phyloP scores from a whole-genome alignment of 2,797 vertebrate genomes.

The Falco naumanni region DNA sequence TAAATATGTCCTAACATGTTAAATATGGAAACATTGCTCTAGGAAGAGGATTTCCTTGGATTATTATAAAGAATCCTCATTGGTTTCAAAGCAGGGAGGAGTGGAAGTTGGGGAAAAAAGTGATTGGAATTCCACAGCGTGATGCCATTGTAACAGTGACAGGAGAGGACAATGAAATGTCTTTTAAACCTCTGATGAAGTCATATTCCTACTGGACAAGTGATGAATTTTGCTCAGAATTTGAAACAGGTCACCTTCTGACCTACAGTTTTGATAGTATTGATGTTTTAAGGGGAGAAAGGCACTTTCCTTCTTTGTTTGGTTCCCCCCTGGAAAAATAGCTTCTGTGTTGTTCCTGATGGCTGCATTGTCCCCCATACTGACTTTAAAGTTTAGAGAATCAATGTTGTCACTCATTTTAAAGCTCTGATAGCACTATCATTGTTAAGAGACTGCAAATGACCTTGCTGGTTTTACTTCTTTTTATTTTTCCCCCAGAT shows the following conservation, averaged over 20 bases:
- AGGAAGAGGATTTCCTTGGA: not conserved
- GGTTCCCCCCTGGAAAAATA: not conserved
- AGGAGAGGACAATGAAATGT: not conserved
- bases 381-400: not conserved
- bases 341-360: not conserved
- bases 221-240: not conserved
- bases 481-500: not conserved
- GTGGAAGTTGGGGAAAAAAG: not conserved
- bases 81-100: not conserved
- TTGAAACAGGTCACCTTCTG: not conserved
- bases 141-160: not conserved
- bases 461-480: not conserved
- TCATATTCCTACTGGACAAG: not conserved
- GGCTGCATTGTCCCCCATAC: not conserved
- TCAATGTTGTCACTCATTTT: not conserved
- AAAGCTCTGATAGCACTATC: not conserved
- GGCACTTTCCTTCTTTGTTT: not conserved
- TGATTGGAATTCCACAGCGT: not conserved
- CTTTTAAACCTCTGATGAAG: not conserved
- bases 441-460: not conserved
- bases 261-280: not conserved
- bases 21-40: not conserved
- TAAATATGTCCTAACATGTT: not conserved
- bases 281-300: not conserved
- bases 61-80: not conserved